Percentiles rank a stretch among this genome's conserved stretches.
These are phyloP conservation scores for Trinectes maculatus DNA, from an alignment of 2,113 vertebrate genomes.

Conservation along the genomic window DNA sequence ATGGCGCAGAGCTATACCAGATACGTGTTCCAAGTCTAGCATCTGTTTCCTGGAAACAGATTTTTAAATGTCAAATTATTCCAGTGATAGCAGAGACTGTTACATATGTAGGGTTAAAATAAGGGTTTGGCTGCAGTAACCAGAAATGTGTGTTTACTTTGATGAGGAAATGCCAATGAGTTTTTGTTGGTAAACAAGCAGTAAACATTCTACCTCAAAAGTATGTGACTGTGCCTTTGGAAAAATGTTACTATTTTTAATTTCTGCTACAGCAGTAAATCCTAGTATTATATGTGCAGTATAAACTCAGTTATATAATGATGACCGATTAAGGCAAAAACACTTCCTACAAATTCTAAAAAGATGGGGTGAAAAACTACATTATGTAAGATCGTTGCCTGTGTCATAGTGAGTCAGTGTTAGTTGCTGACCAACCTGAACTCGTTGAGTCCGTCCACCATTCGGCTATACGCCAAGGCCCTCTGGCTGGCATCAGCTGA, in stretches of 20 bases:
- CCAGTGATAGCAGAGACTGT: background rate
- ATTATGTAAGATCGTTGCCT: background rate
- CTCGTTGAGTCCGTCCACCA: conserved; percentile 96
- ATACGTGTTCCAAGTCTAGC: background rate
- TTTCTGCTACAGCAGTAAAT: too few species aligned
- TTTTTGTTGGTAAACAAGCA: background rate
- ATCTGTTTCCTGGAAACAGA: background rate
- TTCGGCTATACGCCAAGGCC: conserved; percentile 93
- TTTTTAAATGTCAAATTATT: conserved; percentile 28
- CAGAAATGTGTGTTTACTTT: background rate
- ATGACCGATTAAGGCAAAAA: background rate
- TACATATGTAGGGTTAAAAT: background rate
- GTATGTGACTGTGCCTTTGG: background rate
- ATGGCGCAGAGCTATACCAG: background rate
- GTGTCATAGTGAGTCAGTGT: background rate
- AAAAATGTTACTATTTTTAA: too few species aligned
- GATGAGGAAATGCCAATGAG: background rate
- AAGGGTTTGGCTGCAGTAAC: background rate
- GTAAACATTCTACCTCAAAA: background rate
- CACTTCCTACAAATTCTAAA: background rate
- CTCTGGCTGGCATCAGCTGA: conserved; percentile 94
- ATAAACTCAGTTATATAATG: background rate
- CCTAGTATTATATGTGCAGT: background rate
- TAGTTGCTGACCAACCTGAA: conserved; percentile 89
- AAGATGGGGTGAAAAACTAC: background rate